Conservation (phyloP, 2,888 invertebrate genomes). For the Agrotis exclamationis region DNA sequence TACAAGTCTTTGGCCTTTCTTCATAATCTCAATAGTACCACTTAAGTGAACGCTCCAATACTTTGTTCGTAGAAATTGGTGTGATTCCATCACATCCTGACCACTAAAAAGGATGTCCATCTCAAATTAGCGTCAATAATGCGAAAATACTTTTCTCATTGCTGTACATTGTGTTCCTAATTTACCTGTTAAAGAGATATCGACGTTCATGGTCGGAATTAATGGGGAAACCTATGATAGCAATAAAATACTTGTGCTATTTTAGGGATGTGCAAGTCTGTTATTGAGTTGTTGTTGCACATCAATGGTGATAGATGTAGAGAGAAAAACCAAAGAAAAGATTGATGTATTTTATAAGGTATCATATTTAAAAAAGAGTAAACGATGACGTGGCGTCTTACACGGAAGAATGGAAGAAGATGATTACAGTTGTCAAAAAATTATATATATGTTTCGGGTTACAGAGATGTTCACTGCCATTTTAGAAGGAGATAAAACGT, state of each 20-base stretch:
- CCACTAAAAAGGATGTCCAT: constrained; percentile 78
- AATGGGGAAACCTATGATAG: constrained; percentile 30
- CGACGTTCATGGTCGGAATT: constrained; percentile 34
- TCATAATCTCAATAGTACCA: constrained; percentile 3
- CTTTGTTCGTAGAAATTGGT: constrained; percentile 44
- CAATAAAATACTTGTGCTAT: constrained; percentile 36
- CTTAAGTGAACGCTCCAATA: constrained; percentile 34
- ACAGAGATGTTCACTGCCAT: not conserved
- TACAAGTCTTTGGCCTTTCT: not conserved
- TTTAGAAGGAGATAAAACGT: constrained; percentile 17
- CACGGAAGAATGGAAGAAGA: too few species aligned
- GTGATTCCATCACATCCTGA: constrained; percentile 58
- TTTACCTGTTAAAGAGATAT: constrained; percentile 63
- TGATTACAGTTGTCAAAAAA: too few species aligned
- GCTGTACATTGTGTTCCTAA: constrained; percentile 59
- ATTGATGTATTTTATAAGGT: too few species aligned
- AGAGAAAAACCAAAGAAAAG: too few species aligned
- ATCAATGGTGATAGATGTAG: not conserved
- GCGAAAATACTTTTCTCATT: constrained; percentile 66
- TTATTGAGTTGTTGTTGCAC: not conserved
- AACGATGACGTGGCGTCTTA: too few species aligned
- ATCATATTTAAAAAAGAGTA: too few species aligned
- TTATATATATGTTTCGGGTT: not conserved
- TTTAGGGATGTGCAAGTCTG: not conserved
- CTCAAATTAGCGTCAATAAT: constrained; percentile 75